Percentiles rank a stretch among this genome's conserved stretches.
phyloP scores from a whole-genome alignment of 2,113 vertebrate species.

The Carollia perspicillata region DNA sequence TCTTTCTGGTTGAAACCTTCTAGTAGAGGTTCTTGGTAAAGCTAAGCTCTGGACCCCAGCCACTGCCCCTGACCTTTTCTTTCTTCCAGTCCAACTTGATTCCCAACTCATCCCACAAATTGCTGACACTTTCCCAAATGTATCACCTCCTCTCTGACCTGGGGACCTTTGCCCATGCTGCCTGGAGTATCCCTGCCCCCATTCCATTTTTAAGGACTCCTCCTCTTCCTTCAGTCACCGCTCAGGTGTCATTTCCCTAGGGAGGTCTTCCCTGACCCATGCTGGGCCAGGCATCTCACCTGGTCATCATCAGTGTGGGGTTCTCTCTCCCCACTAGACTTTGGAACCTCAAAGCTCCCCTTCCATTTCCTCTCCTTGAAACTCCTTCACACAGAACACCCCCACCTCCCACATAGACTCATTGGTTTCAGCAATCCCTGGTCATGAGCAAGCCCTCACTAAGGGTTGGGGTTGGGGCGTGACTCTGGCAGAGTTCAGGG shows the following conservation, averaged over 20 bases:
- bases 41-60: neutral
- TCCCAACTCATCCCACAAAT: neutral
- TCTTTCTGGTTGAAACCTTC: neutral
- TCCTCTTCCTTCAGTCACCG: neutral
- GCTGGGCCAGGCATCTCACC: neutral
- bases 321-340: neutral
- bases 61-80: neutral
- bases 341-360: neutral
- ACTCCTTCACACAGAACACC: neutral
- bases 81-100: neutral
- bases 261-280: neutral
- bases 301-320: neutral
- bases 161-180: neutral
- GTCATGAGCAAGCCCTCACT: neutral
- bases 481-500: slow-evolving; percentile 25
- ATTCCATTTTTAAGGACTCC: neutral
- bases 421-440: neutral
- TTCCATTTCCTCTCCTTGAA: neutral
- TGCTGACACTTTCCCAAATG: neutral
- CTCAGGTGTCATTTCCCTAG: neutral
- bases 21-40: neutral
- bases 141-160: neutral
- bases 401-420: neutral
- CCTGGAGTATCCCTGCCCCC: neutral
- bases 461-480: neutral